Percentiles rank a stretch among this genome's conserved stretches.
These are phyloP conservation scores for Neria commutata DNA, from an alignment of 2,888 invertebrate species.

Conservation along the genomic window DNA sequence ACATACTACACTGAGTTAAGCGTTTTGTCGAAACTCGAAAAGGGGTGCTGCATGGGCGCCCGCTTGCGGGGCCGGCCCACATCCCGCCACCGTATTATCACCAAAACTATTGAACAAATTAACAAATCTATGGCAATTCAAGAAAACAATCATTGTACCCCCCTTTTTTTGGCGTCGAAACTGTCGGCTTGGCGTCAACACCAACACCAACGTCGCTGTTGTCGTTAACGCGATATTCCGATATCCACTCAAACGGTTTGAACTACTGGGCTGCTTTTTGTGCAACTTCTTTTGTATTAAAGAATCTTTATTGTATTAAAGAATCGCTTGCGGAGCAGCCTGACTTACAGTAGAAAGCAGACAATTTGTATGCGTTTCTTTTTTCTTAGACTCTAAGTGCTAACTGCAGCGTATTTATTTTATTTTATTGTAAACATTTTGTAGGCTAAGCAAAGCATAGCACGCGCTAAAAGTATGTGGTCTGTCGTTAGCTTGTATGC, in stretches of 20 bases:
- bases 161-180: not conserved
- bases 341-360: not conserved
- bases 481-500: conserved; percentile 33
- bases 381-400: conserved; percentile 32
- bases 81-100: not conserved
- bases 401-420: conserved; percentile 50
- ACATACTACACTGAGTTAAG: no score
- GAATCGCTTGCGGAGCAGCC: not conserved
- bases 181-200: no score
- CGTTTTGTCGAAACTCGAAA: not conserved
- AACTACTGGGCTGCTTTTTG: conserved; percentile 11
- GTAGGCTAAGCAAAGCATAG: no score
- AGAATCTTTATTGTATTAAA: not conserved
- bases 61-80: no score
- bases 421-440: conserved; percentile 37
- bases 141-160: conserved; percentile 18
- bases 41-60: not conserved
- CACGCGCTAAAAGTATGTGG: conserved; percentile 20
- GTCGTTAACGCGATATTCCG: no score
- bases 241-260: conserved; percentile 4
- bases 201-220: no score
- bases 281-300: conserved; percentile 1
- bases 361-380: not conserved
- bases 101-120: conserved; percentile 4
- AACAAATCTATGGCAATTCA: conserved; percentile 12